phyloP scores from a whole-genome alignment of 2,797 vertebrate genomes.

The Esox masquinongy region DNA sequence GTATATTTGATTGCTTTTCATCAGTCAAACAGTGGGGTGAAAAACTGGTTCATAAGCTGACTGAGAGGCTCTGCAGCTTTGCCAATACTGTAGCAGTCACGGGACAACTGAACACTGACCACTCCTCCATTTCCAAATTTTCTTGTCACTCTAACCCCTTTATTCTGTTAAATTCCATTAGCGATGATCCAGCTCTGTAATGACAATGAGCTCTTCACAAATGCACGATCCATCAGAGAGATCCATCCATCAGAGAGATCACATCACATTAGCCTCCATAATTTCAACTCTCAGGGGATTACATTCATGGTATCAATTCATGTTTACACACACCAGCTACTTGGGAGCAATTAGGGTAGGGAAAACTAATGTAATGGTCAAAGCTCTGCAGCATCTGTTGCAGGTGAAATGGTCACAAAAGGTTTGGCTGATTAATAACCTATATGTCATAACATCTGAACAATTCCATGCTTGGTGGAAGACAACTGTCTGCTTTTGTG shows the following conservation, averaged over 20 bases:
- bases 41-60: constrained; percentile 1
- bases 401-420: neutral
- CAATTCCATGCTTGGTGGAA: neutral
- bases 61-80: neutral
- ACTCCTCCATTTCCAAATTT: neutral
- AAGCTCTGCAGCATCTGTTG: neutral
- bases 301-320: neutral
- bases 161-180: neutral
- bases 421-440: neutral
- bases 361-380: neutral
- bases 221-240: neutral
- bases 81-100: neutral
- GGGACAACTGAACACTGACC: neutral
- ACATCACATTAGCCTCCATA: constrained; percentile 5
- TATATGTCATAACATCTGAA: neutral
- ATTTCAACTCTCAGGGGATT: neutral
- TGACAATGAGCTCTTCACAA: constrained; percentile 1
- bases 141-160: constrained; percentile 5
- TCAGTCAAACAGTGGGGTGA: neutral
- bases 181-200: neutral
- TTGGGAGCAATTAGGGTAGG: neutral
- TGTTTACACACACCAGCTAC: neutral
- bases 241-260: neutral
- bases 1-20: neutral
- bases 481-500: neutral